Conservation (phyloP, 1,140 invertebrate genomes). For the Zaprionus nigranus region DNA sequence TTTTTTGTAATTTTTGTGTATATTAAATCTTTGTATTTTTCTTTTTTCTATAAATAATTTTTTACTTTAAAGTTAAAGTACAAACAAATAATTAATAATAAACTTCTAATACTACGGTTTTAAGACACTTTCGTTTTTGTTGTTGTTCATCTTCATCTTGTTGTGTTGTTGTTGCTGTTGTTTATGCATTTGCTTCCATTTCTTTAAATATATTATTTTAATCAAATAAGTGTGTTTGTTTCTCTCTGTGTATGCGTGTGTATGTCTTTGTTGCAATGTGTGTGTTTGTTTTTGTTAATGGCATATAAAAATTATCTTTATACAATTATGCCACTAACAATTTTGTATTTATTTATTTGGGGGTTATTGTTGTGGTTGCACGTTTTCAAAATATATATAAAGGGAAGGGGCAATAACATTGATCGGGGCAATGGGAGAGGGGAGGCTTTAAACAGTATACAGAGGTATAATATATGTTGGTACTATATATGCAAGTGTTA, state of each 20-base stretch:
- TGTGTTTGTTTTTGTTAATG: conserved; percentile 40
- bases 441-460: conserved; percentile 31
- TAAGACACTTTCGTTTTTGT: conserved; percentile 82
- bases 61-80: conserved; percentile 83
- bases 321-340: conserved; percentile 64
- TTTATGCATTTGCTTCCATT: conserved; percentile 54
- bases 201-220: conserved; percentile 54
- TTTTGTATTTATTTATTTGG: conserved; percentile 38
- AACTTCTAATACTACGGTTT: conserved; percentile 83
- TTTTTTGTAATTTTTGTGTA: conserved; percentile 74
- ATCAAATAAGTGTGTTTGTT: conserved; percentile 40
- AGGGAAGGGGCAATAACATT: conserved; percentile 56
- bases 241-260: conserved; percentile 44
- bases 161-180: conserved; percentile 61
- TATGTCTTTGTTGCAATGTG: conserved; percentile 57
- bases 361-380: conserved; percentile 41
- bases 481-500: conserved; percentile 65
- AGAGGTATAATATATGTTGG: conserved; percentile 41
- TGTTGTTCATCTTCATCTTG: conserved; percentile 80
- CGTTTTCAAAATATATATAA: conserved; percentile 50
- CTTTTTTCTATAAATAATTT: conserved; percentile 80
- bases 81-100: conserved; percentile 82
- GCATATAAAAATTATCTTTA: conserved; percentile 65
- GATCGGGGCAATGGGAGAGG: conserved; percentile 42
- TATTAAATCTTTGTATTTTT: conserved; percentile 83